Evolutionary conservation across 1,140 invertebrate species (phyloP).

Genomic region (Zaprionus lachaisei): DNA sequence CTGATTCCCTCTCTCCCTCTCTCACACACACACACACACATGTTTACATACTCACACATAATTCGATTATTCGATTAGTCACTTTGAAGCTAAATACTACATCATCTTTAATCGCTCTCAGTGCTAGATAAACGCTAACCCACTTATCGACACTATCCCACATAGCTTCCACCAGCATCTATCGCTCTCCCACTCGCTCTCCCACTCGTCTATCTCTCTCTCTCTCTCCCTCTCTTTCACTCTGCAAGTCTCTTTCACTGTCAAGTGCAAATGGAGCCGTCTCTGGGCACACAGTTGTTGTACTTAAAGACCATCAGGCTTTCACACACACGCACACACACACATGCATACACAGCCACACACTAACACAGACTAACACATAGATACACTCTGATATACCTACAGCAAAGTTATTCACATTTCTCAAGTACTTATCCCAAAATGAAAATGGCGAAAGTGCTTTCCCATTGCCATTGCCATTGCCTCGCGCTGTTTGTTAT

Average conservation of each 20-base stretch:
- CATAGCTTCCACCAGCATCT: constrained; percentile 19
- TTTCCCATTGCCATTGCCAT: constrained; percentile 21
- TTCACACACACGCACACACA: constrained; percentile 10
- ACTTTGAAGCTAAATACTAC: constrained; percentile 10
- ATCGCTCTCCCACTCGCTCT: not conserved
- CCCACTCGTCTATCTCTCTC: constrained; percentile 2
- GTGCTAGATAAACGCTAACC: constrained; percentile 1
- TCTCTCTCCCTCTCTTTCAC: constrained; percentile 10
- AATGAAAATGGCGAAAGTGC: constrained; percentile 42
- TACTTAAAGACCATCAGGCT: constrained; percentile 39
- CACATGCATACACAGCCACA: constrained; percentile 8
- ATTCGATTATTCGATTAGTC: constrained; percentile 3
- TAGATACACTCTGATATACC: not conserved
- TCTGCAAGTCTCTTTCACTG: constrained; percentile 37
- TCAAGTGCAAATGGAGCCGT: constrained; percentile 28
- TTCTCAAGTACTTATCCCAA: constrained; percentile 40
- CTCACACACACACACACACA: not conserved
- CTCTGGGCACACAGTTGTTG: constrained; percentile 25
- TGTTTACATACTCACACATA: not conserved
- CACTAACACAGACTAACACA: not conserved
- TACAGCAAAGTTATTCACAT: constrained; percentile 39
- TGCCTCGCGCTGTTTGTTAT: constrained; percentile 22
- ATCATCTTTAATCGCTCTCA: constrained; percentile 3
- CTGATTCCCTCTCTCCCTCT: not conserved
- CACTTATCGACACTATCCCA: constrained; percentile 12